Evolutionary conservation across 2,113 vertebrate genomes (phyloP), one percentile per base, ranked within the genome.

Genomic region (Stegastes partitus): DNA sequence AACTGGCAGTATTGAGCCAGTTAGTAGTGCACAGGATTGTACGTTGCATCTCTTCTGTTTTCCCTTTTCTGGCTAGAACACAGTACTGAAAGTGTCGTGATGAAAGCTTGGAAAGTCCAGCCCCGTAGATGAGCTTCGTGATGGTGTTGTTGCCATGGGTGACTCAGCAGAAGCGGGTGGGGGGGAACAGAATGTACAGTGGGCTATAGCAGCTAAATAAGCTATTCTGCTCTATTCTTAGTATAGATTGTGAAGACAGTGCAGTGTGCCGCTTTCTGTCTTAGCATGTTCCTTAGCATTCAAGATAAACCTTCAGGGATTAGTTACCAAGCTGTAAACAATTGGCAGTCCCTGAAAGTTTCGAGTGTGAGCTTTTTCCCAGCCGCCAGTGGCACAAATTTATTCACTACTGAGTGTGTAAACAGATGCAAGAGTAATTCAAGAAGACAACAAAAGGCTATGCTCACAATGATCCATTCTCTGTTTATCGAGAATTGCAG

Each of bases 61-160:
- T 3, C 2, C 39, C 14, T 42, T 15, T 14, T 42, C 12, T 42
- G 11, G 39, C 39, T 42, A 42, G 39, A 42, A 42, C 11, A 4
- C 1, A 49, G 15, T 69, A 18, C 34, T 62, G 4, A 31, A 63
- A 63, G 39, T 4, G 37, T 55, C 21, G 10, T 79, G n/a, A 39
- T 70, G 45, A 73, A 84, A 80, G n/a, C 22, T 9, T 15, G 19
- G 28, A 28, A 63, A 19, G 63, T 66, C 54, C 21, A 39, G 55
- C 18, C 19, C 47, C 47, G 28, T 56, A 25, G 47, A 54, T 56
- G 67, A 44, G 31, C 26, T 4, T 54, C 1, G 23, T 54, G 34
- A 79, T 68, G 56, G 44, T 63, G 26, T 64, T 3, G 58, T 87
- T 89, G 50, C 65, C 56, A 77, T 75, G 57, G 51, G 42, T 81